Evolutionary conservation across 2,888 invertebrate species (phyloP).

Genomic region (Torymus aiolomorphi): DNA sequence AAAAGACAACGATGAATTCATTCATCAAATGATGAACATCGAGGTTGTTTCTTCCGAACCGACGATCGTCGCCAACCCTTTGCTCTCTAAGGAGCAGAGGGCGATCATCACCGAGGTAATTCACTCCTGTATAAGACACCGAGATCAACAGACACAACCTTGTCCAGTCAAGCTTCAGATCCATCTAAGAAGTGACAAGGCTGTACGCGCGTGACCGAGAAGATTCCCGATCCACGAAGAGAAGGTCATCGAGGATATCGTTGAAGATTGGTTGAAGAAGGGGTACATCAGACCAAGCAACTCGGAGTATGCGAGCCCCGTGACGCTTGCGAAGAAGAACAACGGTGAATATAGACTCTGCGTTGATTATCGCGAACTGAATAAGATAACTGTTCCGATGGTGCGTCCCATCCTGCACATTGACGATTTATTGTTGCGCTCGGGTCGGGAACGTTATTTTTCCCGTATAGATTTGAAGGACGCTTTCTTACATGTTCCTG

Average conservation of each 20-base stretch:
- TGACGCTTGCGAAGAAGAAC: background rate
- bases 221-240: constrained; percentile 11
- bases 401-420: background rate
- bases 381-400: background rate
- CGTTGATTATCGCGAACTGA: background rate
- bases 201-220: background rate
- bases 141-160: background rate
- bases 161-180: constrained; percentile 1
- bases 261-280: constrained; percentile 3
- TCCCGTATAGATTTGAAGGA: too few relatives aligned
- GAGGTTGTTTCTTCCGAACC: background rate
- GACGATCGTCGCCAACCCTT: background rate
- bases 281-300: constrained; percentile 11
- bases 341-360: background rate
- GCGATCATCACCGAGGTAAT: background rate
- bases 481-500: too few relatives aligned
- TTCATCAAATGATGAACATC: constrained; percentile 23
- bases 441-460: background rate
- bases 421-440: background rate
- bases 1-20: background rate
- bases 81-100: background rate
- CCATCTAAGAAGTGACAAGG: background rate
- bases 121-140: background rate
- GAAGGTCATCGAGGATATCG: background rate
- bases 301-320: constrained; percentile 8